Conservation (phyloP, 2,113 vertebrate species). For the Craseonycteris thonglongyai region DNA sequence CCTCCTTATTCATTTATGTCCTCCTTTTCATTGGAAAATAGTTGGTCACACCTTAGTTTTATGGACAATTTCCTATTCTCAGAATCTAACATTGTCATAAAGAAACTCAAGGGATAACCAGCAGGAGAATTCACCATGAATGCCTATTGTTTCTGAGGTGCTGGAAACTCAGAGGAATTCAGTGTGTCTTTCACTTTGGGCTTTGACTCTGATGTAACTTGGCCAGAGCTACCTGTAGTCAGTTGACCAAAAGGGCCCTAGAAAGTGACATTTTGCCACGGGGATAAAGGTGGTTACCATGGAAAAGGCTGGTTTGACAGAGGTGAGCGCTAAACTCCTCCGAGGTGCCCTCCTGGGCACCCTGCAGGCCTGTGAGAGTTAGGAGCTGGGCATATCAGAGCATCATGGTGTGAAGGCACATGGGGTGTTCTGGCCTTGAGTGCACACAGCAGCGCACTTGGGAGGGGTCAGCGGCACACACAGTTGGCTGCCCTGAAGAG, state of each 20-base stretch:
- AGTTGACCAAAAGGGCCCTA: background rate
- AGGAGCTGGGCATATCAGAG: background rate
- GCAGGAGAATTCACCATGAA: background rate
- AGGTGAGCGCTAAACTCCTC: background rate
- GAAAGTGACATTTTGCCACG: background rate
- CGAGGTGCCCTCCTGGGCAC: background rate
- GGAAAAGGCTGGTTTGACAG: background rate
- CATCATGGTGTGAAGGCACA: background rate
- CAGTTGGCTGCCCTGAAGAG: background rate
- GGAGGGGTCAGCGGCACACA: too few relatives aligned
- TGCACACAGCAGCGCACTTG: background rate
- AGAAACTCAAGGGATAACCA: background rate
- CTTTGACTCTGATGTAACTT: background rate
- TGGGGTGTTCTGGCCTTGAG: background rate
- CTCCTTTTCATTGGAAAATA: too few relatives aligned
- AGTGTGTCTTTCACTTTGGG: background rate
- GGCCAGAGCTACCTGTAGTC: background rate
- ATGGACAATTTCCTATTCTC: background rate
- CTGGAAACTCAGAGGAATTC: background rate
- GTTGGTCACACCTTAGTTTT: too few relatives aligned
- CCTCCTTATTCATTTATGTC: too few relatives aligned
- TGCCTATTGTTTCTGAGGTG: rapidly evolving
- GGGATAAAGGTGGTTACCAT: background rate
- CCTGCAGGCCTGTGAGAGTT: background rate
- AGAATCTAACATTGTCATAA: background rate